Evolutionary conservation across 2,797 vertebrate genomes (phyloP), one percentile per base, ranked within the genome.

Genomic region (Rhinogobio ventralis): DNA sequence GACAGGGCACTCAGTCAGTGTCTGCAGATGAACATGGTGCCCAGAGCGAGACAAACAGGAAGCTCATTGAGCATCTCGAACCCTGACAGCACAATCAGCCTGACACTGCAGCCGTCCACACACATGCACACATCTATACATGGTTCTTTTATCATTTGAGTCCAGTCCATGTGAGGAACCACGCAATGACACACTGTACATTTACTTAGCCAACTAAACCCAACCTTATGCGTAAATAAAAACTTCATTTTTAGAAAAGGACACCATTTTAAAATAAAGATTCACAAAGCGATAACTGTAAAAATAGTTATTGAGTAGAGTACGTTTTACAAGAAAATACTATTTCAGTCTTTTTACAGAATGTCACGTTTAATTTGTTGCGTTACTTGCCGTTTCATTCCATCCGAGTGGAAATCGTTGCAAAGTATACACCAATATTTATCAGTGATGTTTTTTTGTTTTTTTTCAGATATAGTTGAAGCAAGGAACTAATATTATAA

Each of bases 1-100:
- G 94, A 91, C 91, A 90, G 94, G 94, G 93, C 93, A 95, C 93
- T 94, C 92, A 94, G 92, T 91, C 89, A 5, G 75, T 86, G 90
- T 91, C 93, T 90, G 90, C 86, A 91, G 91, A 85, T 92, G 92
- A 92, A 84, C 80, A 92, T 72, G 83, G 89, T 88, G 90, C 88
- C 86, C 74, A 83, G 81, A 90, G 86, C 86, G 25, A 89, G 86
- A 89, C 66, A 89, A 85, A 89, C 79, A 88, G 89, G 76, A 85
- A 81, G 79, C 84, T 87, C 86, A 87, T 81, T 86, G 81, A 82
- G 87, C 87, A 87, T 86, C 82, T 78, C 78, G 64, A 79, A 86
- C 84, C 78, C 69, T 80, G 75, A 69, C 71, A 81, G 84, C 60
- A 88, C 87, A 91, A 90, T 91, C 83, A 88, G 72, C 86, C 75